phyloP scores from a whole-genome alignment of 2,113 vertebrate genomes.

The Peromyscus polionotus region DNA sequence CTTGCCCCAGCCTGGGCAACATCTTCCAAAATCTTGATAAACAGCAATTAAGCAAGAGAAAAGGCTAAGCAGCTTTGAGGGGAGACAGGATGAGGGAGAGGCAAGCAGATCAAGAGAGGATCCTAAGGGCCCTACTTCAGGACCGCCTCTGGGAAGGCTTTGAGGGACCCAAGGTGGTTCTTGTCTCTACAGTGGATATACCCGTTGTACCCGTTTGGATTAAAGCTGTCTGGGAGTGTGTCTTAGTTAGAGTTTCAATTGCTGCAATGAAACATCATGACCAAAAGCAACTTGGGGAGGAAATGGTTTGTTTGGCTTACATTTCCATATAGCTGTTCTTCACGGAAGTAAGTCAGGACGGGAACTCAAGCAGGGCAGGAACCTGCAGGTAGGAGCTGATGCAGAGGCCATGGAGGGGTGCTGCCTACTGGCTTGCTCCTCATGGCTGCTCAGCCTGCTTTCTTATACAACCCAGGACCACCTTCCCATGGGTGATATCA shows the following conservation, averaged over 20 bases:
- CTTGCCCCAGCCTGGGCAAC: not conserved
- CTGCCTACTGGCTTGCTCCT: not conserved
- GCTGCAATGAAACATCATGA: not conserved
- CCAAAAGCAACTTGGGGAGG: not conserved
- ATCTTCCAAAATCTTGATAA: not conserved
- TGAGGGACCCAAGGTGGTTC: not conserved
- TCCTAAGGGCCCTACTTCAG: rapidly evolving
- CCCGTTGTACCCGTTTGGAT: not conserved
- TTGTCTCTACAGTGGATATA: not conserved
- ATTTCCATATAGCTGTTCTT: not conserved
- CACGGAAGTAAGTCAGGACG: not conserved
- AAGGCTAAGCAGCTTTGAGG: not conserved
- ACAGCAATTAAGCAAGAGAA: not conserved
- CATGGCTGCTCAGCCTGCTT: not conserved
- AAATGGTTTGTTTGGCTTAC: not conserved
- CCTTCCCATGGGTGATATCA: no score
- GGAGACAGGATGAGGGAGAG: not conserved
- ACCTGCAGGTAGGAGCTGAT: not conserved
- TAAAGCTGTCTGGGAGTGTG: not conserved
- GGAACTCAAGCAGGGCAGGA: not conserved
- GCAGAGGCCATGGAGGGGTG: not conserved
- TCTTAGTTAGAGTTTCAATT: not conserved
- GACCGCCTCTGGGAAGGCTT: not conserved
- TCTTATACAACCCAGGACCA: not conserved
- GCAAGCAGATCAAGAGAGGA: not conserved